These are phyloP conservation scores for Lipotes vexillifer DNA, from an alignment of 2,113 vertebrate genomes.

Conservation along the genomic window DNA sequence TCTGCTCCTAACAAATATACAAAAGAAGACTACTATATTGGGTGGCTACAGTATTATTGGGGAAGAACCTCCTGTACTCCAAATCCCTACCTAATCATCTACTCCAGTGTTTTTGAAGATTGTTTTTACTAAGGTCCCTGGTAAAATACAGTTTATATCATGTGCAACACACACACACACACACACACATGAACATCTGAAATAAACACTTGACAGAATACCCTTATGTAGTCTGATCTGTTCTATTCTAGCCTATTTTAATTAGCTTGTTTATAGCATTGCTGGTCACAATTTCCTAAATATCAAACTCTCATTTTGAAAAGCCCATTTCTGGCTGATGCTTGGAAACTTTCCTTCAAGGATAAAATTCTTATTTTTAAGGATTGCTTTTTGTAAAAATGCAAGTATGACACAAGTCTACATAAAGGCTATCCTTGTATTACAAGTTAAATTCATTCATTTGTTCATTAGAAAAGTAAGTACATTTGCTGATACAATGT, in stretches of 20 bases:
- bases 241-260: background rate
- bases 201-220: background rate
- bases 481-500: background rate
- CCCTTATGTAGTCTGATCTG: background rate
- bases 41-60: background rate
- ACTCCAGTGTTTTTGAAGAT: background rate
- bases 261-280: background rate
- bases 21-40: background rate
- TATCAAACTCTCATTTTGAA: background rate
- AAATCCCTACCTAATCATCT: background rate
- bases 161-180: background rate
- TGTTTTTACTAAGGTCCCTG: background rate
- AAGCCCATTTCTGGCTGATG: background rate
- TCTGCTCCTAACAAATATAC: background rate
- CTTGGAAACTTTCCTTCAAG: background rate
- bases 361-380: background rate
- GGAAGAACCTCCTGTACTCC: background rate
- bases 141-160: background rate
- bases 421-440: background rate
- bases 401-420: background rate
- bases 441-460: background rate
- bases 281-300: background rate
- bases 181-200: background rate
- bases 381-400: background rate
- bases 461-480: constrained; percentile 29